A percentile compares a stretch with the other conserved stretches of the same genome.
phyloP scores from a whole-genome alignment of 2,113 vertebrate genomes.

The Crotalus horridus region DNA sequence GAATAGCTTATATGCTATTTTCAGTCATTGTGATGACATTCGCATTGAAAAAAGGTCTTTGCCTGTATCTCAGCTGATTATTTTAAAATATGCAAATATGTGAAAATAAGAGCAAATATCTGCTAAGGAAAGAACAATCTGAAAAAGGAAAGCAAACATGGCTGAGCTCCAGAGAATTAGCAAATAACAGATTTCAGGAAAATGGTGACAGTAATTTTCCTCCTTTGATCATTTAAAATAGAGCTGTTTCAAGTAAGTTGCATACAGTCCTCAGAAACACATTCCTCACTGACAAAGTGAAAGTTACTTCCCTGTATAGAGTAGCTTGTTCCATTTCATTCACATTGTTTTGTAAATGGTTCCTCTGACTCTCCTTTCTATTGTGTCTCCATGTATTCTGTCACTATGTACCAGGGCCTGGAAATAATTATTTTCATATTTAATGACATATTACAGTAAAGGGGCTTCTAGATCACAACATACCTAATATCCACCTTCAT shows the following conservation, averaged over 20 bases:
- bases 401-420: neutral
- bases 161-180: neutral
- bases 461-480: neutral
- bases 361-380: neutral
- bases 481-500: neutral
- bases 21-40: neutral
- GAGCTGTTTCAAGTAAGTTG: rapidly evolving
- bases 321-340: neutral
- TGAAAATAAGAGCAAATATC: neutral
- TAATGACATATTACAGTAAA: neutral
- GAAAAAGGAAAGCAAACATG: neutral
- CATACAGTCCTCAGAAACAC: neutral
- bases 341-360: neutral
- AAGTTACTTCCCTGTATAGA: rapidly evolving
- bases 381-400: neutral
- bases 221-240: neutral
- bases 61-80: neutral
- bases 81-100: neutral
- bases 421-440: neutral
- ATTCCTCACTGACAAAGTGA: neutral
- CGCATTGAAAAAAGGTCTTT: neutral
- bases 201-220: neutral
- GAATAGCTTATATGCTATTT: neutral
- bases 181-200: neutral
- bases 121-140: neutral